These are phyloP conservation scores for Chrysolina haemoptera DNA, from an alignment of 2,888 invertebrate genomes.

Conservation along the genomic window DNA sequence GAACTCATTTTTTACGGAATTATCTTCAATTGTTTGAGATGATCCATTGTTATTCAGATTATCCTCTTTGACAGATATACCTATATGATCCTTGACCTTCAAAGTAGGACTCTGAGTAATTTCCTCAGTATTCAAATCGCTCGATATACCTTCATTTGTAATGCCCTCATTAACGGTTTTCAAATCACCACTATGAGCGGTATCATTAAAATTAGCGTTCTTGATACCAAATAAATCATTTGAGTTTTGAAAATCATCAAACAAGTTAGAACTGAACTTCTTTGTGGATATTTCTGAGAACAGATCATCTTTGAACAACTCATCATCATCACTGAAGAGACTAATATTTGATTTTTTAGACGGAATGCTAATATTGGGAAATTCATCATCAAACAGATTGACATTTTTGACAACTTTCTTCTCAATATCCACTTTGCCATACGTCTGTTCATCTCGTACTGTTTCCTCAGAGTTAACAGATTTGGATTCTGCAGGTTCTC, in stretches of 20 bases:
- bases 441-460: neutral
- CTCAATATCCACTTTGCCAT: neutral
- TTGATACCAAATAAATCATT: constrained; percentile 41
- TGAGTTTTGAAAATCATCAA: constrained; percentile 53
- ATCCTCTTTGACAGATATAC: neutral
- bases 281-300: constrained; percentile 59
- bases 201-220: constrained; percentile 9
- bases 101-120: neutral
- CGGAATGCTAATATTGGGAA: neutral
- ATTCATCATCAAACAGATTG: constrained; percentile 31
- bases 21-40: neutral
- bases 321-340: constrained; percentile 54
- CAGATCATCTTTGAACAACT: constrained; percentile 65
- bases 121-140: neutral
- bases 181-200: neutral
- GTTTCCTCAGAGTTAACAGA: neutral
- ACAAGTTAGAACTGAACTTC: constrained; percentile 57
- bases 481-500: constrained; percentile 4
- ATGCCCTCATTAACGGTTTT: constrained; percentile 2
- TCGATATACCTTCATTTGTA: neutral
- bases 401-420: constrained; percentile 24
- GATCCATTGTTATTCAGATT: constrained; percentile 5
- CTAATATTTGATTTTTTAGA: constrained; percentile 32
- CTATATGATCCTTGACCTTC: neutral
- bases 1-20: neutral